phyloP scores from a whole-genome alignment of 2,888 invertebrate genomes.

The Tineola bisselliella region DNA sequence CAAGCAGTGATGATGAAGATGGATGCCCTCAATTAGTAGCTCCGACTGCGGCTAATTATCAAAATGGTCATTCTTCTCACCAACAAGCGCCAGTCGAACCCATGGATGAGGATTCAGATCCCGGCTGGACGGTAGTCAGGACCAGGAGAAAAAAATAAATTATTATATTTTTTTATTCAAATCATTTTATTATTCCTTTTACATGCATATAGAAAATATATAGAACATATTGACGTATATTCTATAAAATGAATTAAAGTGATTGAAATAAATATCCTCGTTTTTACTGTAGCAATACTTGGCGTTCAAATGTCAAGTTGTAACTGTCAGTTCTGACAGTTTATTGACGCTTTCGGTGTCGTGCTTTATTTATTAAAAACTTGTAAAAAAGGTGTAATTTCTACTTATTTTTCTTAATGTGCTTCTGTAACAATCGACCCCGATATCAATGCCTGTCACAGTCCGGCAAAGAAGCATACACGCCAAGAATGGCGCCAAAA shows the following conservation, averaged over 20 bases:
- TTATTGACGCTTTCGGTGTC: not conserved
- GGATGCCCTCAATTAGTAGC: constrained; percentile 15
- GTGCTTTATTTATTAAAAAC: not conserved
- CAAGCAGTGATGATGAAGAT: constrained; percentile 30
- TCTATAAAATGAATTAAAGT: not conserved
- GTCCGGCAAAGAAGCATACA: constrained; percentile 56
- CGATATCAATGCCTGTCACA: constrained; percentile 44
- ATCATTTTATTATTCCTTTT: too few species aligned
- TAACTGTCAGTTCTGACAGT: not conserved
- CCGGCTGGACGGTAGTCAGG: constrained; percentile 75
- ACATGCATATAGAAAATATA: too few species aligned
- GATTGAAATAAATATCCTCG: too few species aligned
- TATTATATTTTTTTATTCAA: not conserved
- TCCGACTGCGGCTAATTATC: not conserved
- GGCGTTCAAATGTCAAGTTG: not conserved
- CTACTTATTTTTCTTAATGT: not conserved
- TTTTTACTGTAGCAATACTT: too few species aligned
- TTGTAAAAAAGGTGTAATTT: not conserved
- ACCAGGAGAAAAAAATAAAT: constrained; percentile 59
- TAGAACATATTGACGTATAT: too few species aligned
- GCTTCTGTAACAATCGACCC: not conserved
- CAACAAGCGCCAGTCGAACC: constrained; percentile 27
- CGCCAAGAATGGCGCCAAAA: constrained; percentile 54
- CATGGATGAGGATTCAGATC: constrained; percentile 64
- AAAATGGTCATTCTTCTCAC: constrained; percentile 30